Base-by-base conservation (phyloP, 2,888 invertebrate genomes). In the Pelosia muscerda region DNA sequence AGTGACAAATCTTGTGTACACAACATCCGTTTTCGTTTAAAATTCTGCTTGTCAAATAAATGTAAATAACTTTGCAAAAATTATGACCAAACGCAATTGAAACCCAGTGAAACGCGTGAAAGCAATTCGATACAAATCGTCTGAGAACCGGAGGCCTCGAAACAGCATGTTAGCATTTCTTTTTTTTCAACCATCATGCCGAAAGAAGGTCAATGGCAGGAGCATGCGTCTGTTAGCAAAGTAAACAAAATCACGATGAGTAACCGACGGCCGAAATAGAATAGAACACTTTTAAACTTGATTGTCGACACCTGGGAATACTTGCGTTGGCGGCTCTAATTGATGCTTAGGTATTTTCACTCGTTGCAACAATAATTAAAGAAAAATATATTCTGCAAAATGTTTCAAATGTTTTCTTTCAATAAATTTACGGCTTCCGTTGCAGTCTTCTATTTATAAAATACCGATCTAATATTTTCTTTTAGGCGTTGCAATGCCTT, bases 181-280 rank as follows among this genome's bases (percentile, higher is more conserved):
- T 83, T 84, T 85, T 88, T 87, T 84, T 83, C 86, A 78, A 83
- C 79, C 85, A 84, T 71, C 83, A 77, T 75, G 75, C 81, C 78
- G 85, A 85, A 86, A 88, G 93, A 93, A 94, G 94, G 94, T 94
- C 94, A 94, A 93, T 94, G 93, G 90, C 93, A 92, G 88, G 83
- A 86, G 82, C 86, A 81, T 85, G 84, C 89, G 90, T 92, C 91
- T 91, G 92, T 88, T 89, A 85, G 85, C 85, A 87, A 86, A 88
- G 87, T 91, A 91, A 91, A 92, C 91, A 91, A 86, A 90, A 86
- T 84, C 82, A 79, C 86, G 85, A 88, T 94, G 94, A 94, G 90
- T 93, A 93, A 93, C 88, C 81, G 75, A 81, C 72, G 69, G n/a
- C 86, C 59, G 75, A 93, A 92, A 92, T 93, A 93, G 91, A 92